A percentile compares a stretch with the other conserved stretches of the same genome.
These are phyloP conservation scores for Aplysia californica DNA, from an alignment of 1,140 invertebrate genomes.

Conservation along the genomic window DNA sequence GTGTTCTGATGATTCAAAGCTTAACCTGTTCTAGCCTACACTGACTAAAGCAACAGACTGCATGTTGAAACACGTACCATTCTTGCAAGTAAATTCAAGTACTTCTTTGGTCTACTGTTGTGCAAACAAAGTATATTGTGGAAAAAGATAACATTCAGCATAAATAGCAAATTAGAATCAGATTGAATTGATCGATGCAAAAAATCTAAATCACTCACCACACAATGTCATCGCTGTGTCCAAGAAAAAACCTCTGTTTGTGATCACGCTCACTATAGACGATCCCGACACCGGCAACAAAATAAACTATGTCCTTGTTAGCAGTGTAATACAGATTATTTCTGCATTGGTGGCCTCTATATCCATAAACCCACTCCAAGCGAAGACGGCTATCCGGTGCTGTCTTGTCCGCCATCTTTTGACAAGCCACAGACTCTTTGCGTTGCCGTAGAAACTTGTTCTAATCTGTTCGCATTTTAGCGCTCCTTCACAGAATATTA, in stretches of 20 bases:
- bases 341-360: slow-evolving; percentile 67
- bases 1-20: too few species aligned
- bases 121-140: too few species aligned
- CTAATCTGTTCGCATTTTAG: slow-evolving; percentile 24
- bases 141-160: too few species aligned
- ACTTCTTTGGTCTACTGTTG: too few species aligned
- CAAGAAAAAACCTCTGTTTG: slow-evolving; percentile 66
- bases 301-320: slow-evolving; percentile 65
- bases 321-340: slow-evolving; percentile 66
- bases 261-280: slow-evolving; percentile 63
- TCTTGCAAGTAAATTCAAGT: too few species aligned
- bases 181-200: too few species aligned
- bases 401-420: slow-evolving; percentile 58
- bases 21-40: too few species aligned
- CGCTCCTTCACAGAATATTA: too few species aligned
- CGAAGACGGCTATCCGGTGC: slow-evolving; percentile 60
- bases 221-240: slow-evolving; percentile 69
- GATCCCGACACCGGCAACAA: slow-evolving; percentile 68
- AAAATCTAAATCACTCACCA: too few species aligned
- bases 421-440: neutral
- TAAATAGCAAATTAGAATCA: too few species aligned
- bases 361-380: slow-evolving; percentile 69
- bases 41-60: too few species aligned
- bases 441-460: slow-evolving; percentile 33
- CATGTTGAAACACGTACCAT: too few species aligned